Evolutionary conservation across 1,140 invertebrate species (phyloP).

Genomic region (Kradibia gibbosae): DNA sequence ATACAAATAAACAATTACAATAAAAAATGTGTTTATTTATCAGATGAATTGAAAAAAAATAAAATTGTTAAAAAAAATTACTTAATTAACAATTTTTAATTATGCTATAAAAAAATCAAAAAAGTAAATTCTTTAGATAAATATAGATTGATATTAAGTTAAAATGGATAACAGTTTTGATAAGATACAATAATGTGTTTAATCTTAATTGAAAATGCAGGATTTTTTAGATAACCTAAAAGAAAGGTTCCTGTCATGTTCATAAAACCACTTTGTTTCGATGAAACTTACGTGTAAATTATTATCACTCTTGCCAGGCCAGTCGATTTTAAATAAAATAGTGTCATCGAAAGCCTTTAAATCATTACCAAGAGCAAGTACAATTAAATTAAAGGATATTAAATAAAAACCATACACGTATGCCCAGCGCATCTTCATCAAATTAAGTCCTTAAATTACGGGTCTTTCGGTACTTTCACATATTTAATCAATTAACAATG

Average conservation of each 20-base stretch:
- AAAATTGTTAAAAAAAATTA: no score
- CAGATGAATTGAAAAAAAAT: no score
- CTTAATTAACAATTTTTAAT: no score
- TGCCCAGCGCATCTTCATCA: slow-evolving; percentile 30
- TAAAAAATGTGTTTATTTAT: no score
- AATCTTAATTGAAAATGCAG: not conserved
- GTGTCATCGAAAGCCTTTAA: slow-evolving; percentile 87
- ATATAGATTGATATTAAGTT: no score
- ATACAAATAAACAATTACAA: no score
- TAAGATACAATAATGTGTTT: no score
- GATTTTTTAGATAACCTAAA: slow-evolving; percentile 1
- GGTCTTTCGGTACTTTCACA: not conserved
- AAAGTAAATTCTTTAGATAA: no score
- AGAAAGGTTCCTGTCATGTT: not conserved
- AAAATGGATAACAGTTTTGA: no score
- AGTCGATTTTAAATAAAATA: slow-evolving; percentile 86
- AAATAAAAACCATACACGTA: not conserved
- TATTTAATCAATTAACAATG: not conserved
- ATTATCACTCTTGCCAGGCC: slow-evolving; percentile 77
- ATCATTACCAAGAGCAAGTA: slow-evolving; percentile 68
- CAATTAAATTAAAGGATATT: slow-evolving; percentile 35
- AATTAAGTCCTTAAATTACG: not conserved
- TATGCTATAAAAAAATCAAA: no score
- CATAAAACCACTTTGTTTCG: not conserved
- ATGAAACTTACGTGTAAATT: slow-evolving; percentile 70